Evolutionary conservation across 2,888 invertebrate genomes (phyloP).

Genomic region (Chrysodeixis includens): DNA sequence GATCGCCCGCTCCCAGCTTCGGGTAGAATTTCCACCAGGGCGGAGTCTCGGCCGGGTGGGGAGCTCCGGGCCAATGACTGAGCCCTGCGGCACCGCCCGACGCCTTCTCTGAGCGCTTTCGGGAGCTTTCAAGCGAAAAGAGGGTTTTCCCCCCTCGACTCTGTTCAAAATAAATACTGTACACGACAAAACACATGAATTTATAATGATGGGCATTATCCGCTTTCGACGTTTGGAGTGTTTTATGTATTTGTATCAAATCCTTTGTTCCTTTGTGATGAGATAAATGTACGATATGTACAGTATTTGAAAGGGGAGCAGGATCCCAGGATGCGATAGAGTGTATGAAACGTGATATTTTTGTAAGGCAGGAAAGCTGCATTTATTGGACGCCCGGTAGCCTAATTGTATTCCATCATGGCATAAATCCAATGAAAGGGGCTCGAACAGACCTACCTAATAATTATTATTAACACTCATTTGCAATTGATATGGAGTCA

Average conservation of each 20-base stretch:
- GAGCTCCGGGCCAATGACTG: slow-evolving; percentile 75
- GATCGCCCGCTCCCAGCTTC: slow-evolving; percentile 61
- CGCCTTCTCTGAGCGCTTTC: slow-evolving; percentile 83
- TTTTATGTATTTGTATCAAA: slow-evolving; percentile 86
- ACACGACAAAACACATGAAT: slow-evolving; percentile 89
- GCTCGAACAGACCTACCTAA: slow-evolving; percentile 43
- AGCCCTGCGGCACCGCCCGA: slow-evolving; percentile 72
- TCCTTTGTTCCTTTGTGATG: slow-evolving; percentile 86
- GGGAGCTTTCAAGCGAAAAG: slow-evolving; percentile 86
- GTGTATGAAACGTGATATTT: slow-evolving; percentile 85
- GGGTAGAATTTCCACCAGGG: slow-evolving; percentile 79
- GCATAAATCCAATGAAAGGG: slow-evolving; percentile 62
- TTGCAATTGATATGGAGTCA: slow-evolving; percentile 43
- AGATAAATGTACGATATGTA: slow-evolving; percentile 81
- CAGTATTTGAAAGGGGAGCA: slow-evolving; percentile 77
- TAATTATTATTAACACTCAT: slow-evolving; percentile 54
- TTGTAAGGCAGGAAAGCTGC: slow-evolving; percentile 77
- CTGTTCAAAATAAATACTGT: slow-evolving; percentile 88
- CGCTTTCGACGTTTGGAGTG: slow-evolving; percentile 86
- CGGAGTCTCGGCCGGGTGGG: slow-evolving; percentile 81
- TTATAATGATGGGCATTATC: slow-evolving; percentile 88
- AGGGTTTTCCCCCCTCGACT: slow-evolving; percentile 85
- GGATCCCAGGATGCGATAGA: slow-evolving; percentile 81
- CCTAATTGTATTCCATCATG: slow-evolving; percentile 65
- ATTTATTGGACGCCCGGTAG: slow-evolving; percentile 73